A percentile compares a stretch with the other conserved stretches of the same genome.
Conservation (phyloP, 2,797 vertebrate species). For the Hydrocynus forskahlii region DNA sequence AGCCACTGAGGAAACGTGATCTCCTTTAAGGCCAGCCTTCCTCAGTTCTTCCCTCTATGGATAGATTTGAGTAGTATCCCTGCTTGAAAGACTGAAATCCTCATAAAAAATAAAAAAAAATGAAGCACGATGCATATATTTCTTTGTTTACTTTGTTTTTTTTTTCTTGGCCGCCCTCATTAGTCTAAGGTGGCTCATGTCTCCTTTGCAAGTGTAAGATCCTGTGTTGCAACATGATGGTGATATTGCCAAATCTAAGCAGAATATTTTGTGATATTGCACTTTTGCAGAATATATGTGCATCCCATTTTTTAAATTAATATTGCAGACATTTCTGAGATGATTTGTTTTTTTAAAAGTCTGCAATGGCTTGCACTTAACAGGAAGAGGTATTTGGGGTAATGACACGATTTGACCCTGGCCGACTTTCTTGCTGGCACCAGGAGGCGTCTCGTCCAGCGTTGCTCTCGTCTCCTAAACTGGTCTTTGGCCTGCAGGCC, state of each 20-base stretch:
- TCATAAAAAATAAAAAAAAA: background rate
- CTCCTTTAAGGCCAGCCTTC: background rate
- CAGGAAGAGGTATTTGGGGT: background rate
- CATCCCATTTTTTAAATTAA: background rate
- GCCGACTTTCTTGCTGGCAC: slow-evolving; percentile 22
- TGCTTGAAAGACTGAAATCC: background rate
- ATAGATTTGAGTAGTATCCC: background rate
- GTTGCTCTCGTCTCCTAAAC: slow-evolving; percentile 33
- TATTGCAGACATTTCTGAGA: background rate
- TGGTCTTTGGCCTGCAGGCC: slow-evolving; percentile 37
- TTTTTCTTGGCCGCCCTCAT: background rate
- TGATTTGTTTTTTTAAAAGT: background rate
- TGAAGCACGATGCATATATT: no score
- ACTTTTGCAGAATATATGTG: background rate
- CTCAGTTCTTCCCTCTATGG: background rate
- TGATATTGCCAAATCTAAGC: background rate
- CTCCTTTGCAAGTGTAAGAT: background rate
- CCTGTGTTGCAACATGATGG: no score
- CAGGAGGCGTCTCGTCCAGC: background rate
- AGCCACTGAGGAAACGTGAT: background rate
- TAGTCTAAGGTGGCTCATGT: background rate
- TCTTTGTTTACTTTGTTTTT: background rate
- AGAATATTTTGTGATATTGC: background rate
- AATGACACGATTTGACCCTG: slow-evolving; percentile 3
- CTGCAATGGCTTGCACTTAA: slow-evolving; percentile 2